Base-by-base conservation (phyloP, 2,888 invertebrate species). In the Papilio gigon region DNA sequence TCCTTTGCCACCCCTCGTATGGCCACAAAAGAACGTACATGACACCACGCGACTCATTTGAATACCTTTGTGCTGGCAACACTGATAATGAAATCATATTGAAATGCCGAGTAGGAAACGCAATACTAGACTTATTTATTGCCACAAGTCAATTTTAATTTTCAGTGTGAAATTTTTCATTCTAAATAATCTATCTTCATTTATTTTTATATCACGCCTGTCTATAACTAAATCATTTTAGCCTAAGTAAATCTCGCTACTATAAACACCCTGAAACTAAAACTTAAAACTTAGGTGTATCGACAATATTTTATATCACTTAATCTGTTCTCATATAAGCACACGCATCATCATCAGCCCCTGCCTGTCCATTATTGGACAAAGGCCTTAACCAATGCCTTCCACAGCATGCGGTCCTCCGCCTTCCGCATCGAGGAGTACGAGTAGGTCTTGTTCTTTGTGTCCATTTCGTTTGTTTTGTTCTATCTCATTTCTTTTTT, bases 21-120 rank as follows among this genome's bases (percentile, higher is more conserved):
- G 35, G 44, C 70, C 60, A 68, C 72, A 75, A 77, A 75, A 78
- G 77, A 75, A 74, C 70, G 62, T 62, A 61, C 69, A 44, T 71
- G 63, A 65, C 67, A n/a, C n/a, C 35, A 69, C 70, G 65, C 63
- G 60, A 72, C 73, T 77, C 74, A 78, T 77, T 77, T 76, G 70
- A 76, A 82, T 79, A 74, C 72, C 76, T 80, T 80, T 80, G 78
- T 76, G 58, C 64, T 64, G 64, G 53, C 69, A 70, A 71, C 72
- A 73, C 71, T 73, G 73, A 72, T 75, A 77, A 77, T 78, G 76
- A 73, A 75, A 75, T 72, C 73, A 73, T 72, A 71, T 68, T 44
- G 63, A 71, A n/a, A 60, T 60, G 22, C 40, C 20, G 64, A 40
- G 66, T 53, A 76, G 72, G 72, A 78, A 78, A 78, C 73, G 70